Conservation (phyloP, 2,797 vertebrate species). For the Lagodon rhomboides region DNA sequence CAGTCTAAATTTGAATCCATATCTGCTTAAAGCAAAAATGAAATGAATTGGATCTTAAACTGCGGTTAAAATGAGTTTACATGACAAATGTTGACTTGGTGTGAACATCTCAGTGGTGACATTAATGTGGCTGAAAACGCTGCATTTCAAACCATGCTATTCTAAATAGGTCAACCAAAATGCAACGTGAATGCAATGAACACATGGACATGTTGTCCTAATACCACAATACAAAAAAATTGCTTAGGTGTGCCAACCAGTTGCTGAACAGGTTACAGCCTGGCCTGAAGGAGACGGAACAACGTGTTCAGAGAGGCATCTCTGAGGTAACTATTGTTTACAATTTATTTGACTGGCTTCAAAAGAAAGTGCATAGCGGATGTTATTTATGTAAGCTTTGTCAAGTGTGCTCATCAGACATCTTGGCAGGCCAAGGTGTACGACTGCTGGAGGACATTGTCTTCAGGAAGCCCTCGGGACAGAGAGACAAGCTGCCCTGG, state of each 20-base stretch:
- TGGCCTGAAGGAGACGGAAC: slow-evolving; percentile 12
- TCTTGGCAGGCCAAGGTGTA: slow-evolving; percentile 1
- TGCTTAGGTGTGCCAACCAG: slow-evolving; percentile 26
- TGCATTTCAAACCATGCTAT: not conserved
- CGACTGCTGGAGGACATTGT: not conserved
- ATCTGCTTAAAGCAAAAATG: not conserved
- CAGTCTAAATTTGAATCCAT: not conserved
- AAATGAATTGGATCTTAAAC: not conserved
- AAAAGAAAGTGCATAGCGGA: not conserved
- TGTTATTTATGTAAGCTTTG: not conserved
- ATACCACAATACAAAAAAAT: not conserved
- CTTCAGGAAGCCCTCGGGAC: not conserved
- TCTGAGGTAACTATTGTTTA: not conserved
- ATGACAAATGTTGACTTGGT: too few species aligned
- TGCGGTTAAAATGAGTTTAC: not conserved
- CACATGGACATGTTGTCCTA: not conserved
- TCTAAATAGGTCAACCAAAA: not conserved
- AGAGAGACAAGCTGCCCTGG: slow-evolving; percentile 13
- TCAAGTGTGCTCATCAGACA: not conserved
- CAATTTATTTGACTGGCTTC: not conserved
- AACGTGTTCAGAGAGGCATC: not conserved
- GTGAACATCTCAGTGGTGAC: not conserved
- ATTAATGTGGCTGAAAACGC: not conserved
- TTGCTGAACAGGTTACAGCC: slow-evolving; percentile 41
- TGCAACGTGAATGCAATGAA: not conserved